phyloP scores from a whole-genome alignment of 2,888 invertebrate species.

The Coenonympha arcania region DNA sequence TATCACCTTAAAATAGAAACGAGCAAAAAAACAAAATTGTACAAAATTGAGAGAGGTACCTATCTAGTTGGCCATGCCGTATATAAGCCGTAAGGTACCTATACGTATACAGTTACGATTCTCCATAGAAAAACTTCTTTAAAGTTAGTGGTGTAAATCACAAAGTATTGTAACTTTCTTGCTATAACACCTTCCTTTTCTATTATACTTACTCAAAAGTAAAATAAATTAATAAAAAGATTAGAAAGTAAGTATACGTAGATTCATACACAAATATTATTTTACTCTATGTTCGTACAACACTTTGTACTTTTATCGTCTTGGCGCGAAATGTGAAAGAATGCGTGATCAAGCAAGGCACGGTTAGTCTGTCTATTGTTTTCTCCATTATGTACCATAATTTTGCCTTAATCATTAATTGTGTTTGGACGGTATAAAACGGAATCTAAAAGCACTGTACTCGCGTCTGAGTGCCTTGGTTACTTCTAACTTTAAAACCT shows the following conservation, averaged over 20 bases:
- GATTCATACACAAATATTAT: too few species aligned
- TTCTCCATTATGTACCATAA: constrained; percentile 1
- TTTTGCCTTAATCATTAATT: constrained; percentile 19
- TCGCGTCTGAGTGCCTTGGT: constrained; percentile 59
- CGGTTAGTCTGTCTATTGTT: constrained; percentile 16
- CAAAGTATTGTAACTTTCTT: too few species aligned
- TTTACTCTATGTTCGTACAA: neutral
- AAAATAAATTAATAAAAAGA: neutral
- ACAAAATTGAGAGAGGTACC: neutral
- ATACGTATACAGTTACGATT: too few species aligned
- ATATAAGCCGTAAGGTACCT: too few species aligned
- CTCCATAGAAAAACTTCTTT: too few species aligned
- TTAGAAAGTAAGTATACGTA: too few species aligned
- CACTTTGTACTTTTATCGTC: too few species aligned
- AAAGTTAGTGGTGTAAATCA: too few species aligned
- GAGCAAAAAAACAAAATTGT: neutral
- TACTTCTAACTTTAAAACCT: constrained; percentile 53
- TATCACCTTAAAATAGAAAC: neutral
- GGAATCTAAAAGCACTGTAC: constrained; percentile 54
- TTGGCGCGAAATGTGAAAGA: constrained; percentile 50
- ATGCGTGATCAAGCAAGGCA: constrained; percentile 36
- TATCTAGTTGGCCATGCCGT: too few species aligned
- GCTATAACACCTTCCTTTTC: too few species aligned
- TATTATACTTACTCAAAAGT: too few species aligned
- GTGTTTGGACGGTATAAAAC: constrained; percentile 46